phyloP scores from a whole-genome alignment of 1,140 invertebrate genomes.

The Cataglyphis hispanica region DNA sequence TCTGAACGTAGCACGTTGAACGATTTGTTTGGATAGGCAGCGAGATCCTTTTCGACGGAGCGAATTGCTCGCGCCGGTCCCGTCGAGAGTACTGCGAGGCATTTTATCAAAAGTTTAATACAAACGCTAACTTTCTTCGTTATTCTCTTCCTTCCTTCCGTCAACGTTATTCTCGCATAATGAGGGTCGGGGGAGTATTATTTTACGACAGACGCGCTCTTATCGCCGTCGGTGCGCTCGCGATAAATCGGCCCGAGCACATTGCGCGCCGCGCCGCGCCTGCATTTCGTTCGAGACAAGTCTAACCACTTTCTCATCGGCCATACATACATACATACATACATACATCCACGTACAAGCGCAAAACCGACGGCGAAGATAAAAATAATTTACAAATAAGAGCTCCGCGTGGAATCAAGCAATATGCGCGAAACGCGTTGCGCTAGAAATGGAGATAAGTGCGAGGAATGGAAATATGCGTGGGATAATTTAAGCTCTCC shows the following conservation, averaged over 20 bases:
- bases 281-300: constrained; percentile 37
- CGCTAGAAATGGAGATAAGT: background rate
- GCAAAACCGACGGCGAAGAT: background rate
- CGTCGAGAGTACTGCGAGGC: constrained; percentile 58
- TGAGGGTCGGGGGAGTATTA: constrained; percentile 77
- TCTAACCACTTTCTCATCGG: constrained; percentile 10
- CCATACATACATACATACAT: background rate
- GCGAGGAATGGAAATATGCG: background rate
- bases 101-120: constrained; percentile 78
- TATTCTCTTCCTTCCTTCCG: constrained; percentile 77
- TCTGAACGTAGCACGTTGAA: constrained; percentile 37
- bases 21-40: constrained; percentile 64
- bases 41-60: constrained; percentile 70
- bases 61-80: constrained; percentile 69
- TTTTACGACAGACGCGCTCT: constrained; percentile 73
- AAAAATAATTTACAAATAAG: constrained; percentile 33
- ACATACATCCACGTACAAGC: too few species aligned
- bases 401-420: background rate
- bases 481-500: background rate
- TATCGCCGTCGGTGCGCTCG: constrained; percentile 64
- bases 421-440: background rate
- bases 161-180: constrained; percentile 82
- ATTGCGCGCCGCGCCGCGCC: constrained; percentile 47
- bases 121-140: constrained; percentile 80
- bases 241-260: constrained; percentile 65